Evolutionary conservation across 2,797 vertebrate species (phyloP), one percentile per base, ranked within the genome.

Genomic region (Moxostoma hubbsi): DNA sequence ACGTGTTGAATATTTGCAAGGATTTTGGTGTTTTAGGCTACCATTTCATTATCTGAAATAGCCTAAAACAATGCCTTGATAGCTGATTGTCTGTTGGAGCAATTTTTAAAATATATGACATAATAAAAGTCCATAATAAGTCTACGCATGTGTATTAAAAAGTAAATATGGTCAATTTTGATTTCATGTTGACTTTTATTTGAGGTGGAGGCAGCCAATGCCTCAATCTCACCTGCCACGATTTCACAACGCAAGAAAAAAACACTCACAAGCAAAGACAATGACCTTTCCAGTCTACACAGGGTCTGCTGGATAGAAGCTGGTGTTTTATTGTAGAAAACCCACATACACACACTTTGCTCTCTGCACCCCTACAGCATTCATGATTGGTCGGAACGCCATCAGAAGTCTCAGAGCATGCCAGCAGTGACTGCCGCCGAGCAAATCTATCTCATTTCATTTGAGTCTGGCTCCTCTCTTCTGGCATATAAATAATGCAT

Each of bases 401-500:
- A 87, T 83, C 84, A 85, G 88, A 91, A 82, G 86, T 89, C 84
- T 87, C 73, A 8, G 79, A 80, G 86, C 81, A 82, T 80, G 83
- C 86, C 85, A 82, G 86, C 88, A 83, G 78, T 75, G 84, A 67
- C 75, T 74, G 75, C 73, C 75, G 71, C 75, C 16, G 58, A 81
- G 73, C 64, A 63, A 70, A 47, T 65, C 79, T 73, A 59, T 81
- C 73, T 79, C 67, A 73, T 81, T 83, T 81, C 50, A 69, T 79
- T 79, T 79, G 74, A 61, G 50, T 73, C 62, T 61, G 74, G 24
- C 73, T 73, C 68, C 36, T 79, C 81, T 85, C 75, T 82, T 84
- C 82, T 84, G 75, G 83, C 87, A 69, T 86, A 91, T 92, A 89
- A 92, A 93, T 93, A 91, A 92, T 89, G 91, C 89, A 89, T 89